Evolutionary conservation across 1,140 invertebrate species (phyloP), one percentile per base, ranked within the genome.

Genomic region (Drosophila tropicalis): DNA sequence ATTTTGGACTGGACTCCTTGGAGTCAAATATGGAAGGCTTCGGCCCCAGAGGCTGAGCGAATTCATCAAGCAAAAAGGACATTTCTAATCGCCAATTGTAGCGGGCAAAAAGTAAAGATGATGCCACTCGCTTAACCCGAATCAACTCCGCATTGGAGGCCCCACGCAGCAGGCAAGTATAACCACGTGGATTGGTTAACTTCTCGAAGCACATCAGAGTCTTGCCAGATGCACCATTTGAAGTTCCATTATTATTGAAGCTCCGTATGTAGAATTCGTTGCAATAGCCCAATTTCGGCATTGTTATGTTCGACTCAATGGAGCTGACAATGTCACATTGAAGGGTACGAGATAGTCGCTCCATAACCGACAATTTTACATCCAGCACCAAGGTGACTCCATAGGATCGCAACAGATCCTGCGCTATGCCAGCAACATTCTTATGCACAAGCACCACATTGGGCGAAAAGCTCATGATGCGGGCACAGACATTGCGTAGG

Each of bases 161-260:
- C 0, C 98, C 98, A 36, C 97, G 94, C 1, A 99, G 91, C 6
- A 99, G 90, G 34, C 99, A 96, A 1, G 98, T 98, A 82, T 97
- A 98, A 0, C 98, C 98, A 1, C 98, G 93, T 78, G 96, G 95
- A 90, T 94, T 94, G 0, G 95, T 95, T 86, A 98, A 97, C 1
- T 98, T 97, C 92, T 99, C 98, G 79, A 99, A 96, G 75, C 97
- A 97, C 97, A 99, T 97, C 1, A 99, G 91, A 0, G 97, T 98
- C 94, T 99, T 99, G 91, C 44, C 94, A 90, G 92, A 32, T 12
- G 76, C 71, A 92, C 44, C 44, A 17, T 47, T 47, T 2, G 90
- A 92, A 5, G 92, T 92, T 60, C 79, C 72, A 47, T 58, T 58
- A 51, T 51, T 51, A 6, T 72, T 74, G 44, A 83, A 94, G 62